Base-by-base conservation (phyloP, 1,140 invertebrate genomes). In the Ceratosolen fusciceps region DNA sequence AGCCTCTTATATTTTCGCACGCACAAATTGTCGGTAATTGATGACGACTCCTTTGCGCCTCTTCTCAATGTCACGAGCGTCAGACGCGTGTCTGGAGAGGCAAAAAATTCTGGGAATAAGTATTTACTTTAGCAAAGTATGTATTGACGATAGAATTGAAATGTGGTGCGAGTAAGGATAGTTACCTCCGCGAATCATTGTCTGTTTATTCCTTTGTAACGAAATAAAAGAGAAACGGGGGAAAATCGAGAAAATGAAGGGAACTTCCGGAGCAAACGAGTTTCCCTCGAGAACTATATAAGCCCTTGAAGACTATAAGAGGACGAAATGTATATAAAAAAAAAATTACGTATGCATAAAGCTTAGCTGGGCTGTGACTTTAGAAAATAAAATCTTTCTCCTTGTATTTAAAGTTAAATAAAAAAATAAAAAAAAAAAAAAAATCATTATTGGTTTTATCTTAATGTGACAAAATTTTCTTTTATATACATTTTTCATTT, bases 161-260 rank as follows among this genome's bases (percentile, higher is more conserved):
- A 47, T 62, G 19, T 34, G 14, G 29, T 62, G 5, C 21, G n/a
- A n/a, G n/a, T n/a, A 65, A 65, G 21, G n/a, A 67, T 1, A 67
- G 39, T 76, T 31, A 21, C 26, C 47, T 68, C n/a, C 24, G 14
- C 14, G 10, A 67, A 67, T 76, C 62, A 68, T 26, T 29, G 26
- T 76, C 74, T 76, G 47, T 39, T 75, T 68, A 76, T 68, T 68
- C 60, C 74, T 76, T 76, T 67, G 47, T 76, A 37, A 37, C 0
- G 2, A 21, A 43, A 47, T 60, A 37, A 34, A 29, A 0, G 24
- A 26, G 19, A 26, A 21, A 54, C 16, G 43, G 26, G 5, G 5
- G 16, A 49, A 16, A 49, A 31, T 3, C 12, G 31, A 29, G 49
- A 16, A 26, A 73, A 5, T 58, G 47, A 34, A 68, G 10, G 47